These are phyloP conservation scores for Telmatherina bonti DNA, from an alignment of 2,797 vertebrate species.

Conservation along the genomic window DNA sequence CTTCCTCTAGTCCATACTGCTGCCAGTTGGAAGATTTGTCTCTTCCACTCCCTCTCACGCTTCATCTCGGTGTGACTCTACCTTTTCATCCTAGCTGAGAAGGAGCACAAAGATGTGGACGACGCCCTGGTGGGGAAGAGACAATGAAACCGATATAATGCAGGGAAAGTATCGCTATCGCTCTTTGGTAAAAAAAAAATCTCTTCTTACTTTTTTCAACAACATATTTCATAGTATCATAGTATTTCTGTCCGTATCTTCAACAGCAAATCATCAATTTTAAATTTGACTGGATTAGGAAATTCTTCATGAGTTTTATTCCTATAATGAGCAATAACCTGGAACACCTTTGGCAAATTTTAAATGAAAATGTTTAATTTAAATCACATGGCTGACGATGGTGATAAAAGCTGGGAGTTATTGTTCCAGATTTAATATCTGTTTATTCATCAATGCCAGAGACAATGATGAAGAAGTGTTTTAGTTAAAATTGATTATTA, in stretches of 20 bases:
- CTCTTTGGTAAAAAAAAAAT: not conserved
- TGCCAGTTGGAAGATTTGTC: conserved; percentile 87
- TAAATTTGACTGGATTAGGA: not conserved
- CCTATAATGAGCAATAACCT: not conserved
- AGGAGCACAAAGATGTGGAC: conserved; percentile 73
- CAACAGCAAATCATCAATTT: not conserved
- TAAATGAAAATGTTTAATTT: too few relatives aligned
- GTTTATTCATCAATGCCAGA: too few relatives aligned
- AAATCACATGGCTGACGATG: too few relatives aligned
- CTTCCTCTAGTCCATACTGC: conserved; percentile 91
- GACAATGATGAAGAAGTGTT: too few relatives aligned
- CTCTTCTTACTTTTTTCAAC: not conserved
- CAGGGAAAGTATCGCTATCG: not conserved
- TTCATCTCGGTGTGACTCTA: conserved; percentile 40
- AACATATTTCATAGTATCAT: not conserved
- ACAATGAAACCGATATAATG: not conserved
- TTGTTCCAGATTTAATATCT: too few relatives aligned
- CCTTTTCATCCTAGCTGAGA: conserved; percentile 39
- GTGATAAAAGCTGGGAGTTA: too few relatives aligned
- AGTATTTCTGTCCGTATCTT: not conserved
- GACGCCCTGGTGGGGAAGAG: conserved; percentile 9
- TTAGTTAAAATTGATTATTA: too few relatives aligned
- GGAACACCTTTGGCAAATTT: too few relatives aligned
- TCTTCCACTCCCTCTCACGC: conserved; percentile 54
- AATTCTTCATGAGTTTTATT: not conserved